phyloP scores from a whole-genome alignment of 1,140 invertebrate species.

The Sycophaga agraensis region DNA sequence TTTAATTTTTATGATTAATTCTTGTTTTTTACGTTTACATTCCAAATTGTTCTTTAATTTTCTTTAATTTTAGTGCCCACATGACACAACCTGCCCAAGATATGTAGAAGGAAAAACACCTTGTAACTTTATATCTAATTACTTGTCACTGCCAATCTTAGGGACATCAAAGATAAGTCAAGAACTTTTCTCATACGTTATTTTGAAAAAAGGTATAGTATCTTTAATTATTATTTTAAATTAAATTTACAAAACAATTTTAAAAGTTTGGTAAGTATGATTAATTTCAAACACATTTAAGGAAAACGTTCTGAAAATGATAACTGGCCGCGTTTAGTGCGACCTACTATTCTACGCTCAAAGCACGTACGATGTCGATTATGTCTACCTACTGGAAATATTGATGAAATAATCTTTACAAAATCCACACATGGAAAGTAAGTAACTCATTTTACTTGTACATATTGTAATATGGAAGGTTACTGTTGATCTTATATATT shows the following conservation, averaged over 20 bases:
- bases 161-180: slow-evolving; percentile 46
- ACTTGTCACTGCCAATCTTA: slow-evolving; percentile 61
- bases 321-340: slow-evolving; percentile 78
- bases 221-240: slow-evolving; percentile 10
- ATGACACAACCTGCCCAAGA: slow-evolving; percentile 74
- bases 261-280: neutral
- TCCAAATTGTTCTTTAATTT: too few species aligned
- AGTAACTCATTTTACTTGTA: slow-evolving; percentile 1
- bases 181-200: slow-evolving; percentile 73
- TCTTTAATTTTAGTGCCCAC: slow-evolving; percentile 69
- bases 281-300: slow-evolving; percentile 31
- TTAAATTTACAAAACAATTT: slow-evolving; percentile 11
- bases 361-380: slow-evolving; percentile 76
- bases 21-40: too few species aligned
- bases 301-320: slow-evolving; percentile 53
- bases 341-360: slow-evolving; percentile 65
- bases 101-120: slow-evolving; percentile 63
- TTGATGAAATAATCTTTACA: slow-evolving; percentile 79
- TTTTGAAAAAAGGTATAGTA: slow-evolving; percentile 75
- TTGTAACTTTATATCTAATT: slow-evolving; percentile 76
- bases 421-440: slow-evolving; percentile 73
- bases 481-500: neutral
- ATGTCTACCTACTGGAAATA: slow-evolving; percentile 72
- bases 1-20: too few species aligned
- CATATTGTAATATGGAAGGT: neutral